These are phyloP conservation scores for Tachysurus fulvidraco DNA, from an alignment of 2,113 vertebrate species.

Conservation along the genomic window DNA sequence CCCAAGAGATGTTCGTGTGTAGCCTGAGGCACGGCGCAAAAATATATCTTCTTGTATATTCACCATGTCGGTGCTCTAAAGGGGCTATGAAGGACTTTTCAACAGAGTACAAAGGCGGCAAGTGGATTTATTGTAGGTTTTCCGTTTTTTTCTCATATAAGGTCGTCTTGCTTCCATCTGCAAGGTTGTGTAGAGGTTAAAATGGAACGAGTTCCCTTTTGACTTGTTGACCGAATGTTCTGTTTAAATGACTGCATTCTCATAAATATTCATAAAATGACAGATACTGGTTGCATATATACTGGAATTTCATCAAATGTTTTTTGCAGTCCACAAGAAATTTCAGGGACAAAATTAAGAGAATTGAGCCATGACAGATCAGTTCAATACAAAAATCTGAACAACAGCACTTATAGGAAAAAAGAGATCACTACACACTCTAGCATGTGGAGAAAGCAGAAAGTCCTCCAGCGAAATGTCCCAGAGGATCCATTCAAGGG, in stretches of 20 bases:
- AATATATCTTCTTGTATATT: slow-evolving; percentile 9
- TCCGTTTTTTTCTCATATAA: neutral
- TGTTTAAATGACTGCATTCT: neutral
- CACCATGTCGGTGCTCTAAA: slow-evolving; percentile 2
- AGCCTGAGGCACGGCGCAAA: neutral
- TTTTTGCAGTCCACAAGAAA: neutral
- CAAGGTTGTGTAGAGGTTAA: slow-evolving; percentile 2
- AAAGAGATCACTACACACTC: neutral
- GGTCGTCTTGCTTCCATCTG: neutral
- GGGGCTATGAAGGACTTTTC: neutral
- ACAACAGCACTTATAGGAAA: neutral
- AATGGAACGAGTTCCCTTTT: neutral
- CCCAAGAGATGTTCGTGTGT: slow-evolving; percentile 1
- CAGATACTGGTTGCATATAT: neutral
- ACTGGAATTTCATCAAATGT: neutral
- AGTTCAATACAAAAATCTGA: neutral
- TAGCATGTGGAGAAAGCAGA: neutral
- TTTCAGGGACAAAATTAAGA: neutral
- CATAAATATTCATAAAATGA: neutral
- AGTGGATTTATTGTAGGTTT: neutral
- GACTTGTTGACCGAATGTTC: neutral
- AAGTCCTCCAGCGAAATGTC: slow-evolving; percentile 28
- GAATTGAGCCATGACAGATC: neutral
- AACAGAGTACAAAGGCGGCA: neutral
- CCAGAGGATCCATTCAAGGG: slow-evolving; percentile 22